Conservation (phyloP, 2,797 vertebrate genomes). For the Erithacus rubecula region DNA sequence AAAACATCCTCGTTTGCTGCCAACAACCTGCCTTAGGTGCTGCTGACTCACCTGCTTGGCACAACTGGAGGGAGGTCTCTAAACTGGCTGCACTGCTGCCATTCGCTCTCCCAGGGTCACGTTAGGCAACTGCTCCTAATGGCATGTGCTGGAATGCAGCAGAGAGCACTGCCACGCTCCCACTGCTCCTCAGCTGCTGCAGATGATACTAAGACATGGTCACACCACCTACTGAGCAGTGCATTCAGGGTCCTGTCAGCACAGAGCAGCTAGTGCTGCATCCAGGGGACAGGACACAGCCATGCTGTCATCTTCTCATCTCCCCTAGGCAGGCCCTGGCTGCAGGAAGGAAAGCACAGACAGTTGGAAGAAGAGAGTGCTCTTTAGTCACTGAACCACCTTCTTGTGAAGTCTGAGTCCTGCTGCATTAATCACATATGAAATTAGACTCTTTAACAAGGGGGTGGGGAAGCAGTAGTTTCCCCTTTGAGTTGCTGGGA, state of each 20-base stretch:
- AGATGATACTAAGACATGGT: background rate
- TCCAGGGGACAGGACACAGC: background rate
- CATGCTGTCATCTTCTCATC: background rate
- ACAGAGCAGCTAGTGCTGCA: fast-evolving
- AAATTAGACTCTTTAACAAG: background rate
- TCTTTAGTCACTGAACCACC: background rate
- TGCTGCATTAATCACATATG: background rate
- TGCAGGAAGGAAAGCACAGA: background rate
- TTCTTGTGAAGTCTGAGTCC: background rate
- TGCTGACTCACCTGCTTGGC: slow-evolving; percentile 13
- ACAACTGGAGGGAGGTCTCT: background rate
- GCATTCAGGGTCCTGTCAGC: background rate
- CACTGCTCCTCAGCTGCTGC: background rate
- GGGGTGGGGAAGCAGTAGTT: background rate
- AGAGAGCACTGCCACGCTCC: background rate
- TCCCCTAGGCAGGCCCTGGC: background rate
- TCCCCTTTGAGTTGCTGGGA: background rate
- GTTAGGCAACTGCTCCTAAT: background rate
- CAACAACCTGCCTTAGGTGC: background rate
- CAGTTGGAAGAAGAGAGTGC: background rate
- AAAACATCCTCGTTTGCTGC: fast-evolving
- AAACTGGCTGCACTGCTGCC: background rate
- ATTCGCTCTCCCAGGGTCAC: background rate
- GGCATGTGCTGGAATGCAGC: fast-evolving
- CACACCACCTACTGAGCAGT: background rate